Conservation (phyloP, 2,113 vertebrate species). For the Macroglossus sobrinus region DNA sequence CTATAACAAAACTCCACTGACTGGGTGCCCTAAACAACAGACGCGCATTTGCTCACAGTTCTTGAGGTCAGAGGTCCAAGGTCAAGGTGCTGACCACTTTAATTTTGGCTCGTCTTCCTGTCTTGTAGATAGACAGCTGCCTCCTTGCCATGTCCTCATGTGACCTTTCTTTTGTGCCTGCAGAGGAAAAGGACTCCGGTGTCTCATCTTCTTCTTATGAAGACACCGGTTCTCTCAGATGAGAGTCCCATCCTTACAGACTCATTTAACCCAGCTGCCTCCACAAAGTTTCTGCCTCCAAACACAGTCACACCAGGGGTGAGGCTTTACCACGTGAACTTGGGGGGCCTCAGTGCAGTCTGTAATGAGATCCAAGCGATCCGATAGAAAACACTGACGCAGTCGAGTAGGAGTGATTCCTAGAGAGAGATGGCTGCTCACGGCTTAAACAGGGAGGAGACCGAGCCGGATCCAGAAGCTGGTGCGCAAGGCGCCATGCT, state of each 20-base stretch:
- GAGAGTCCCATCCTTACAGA: background rate
- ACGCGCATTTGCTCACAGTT: background rate
- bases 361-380: background rate
- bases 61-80: background rate
- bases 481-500: fast-evolving
- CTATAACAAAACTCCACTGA: background rate
- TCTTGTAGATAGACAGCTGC: background rate
- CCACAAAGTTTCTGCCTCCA: background rate
- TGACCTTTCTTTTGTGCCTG: background rate
- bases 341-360: background rate
- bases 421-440: background rate
- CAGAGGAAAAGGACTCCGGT: background rate
- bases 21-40: background rate
- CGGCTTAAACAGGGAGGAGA: background rate
- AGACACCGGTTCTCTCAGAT: background rate
- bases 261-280: background rate
- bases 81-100: too few species aligned
- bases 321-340: background rate
- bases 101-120: background rate
- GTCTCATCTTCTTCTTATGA: background rate
- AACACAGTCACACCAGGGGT: background rate
- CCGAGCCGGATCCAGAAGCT: background rate
- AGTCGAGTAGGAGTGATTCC: background rate
- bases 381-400: background rate
- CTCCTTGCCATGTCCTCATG: background rate